Evolutionary conservation across 2,797 vertebrate genomes (phyloP), one percentile per base, ranked within the genome.

Genomic region (Acrossocheilus fasciatus): DNA sequence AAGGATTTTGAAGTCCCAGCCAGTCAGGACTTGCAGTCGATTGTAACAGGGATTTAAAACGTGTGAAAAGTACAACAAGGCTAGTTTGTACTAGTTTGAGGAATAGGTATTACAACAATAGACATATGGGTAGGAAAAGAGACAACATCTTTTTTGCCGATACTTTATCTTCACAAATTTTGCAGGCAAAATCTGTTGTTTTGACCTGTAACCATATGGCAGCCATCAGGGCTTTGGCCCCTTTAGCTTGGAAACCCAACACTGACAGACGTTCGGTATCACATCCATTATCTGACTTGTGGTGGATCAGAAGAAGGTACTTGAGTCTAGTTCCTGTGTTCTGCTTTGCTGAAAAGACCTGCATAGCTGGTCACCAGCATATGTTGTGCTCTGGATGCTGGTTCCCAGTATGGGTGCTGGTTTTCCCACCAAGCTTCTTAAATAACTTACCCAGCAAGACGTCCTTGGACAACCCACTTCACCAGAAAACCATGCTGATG

Each of bases 131-230:
- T 4, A 64, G 86, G 50, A 45, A 66, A 74, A 82, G 57, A 20
- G 73, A 84, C 83, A 83, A 54, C 57, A 68, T 69, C 47, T 50
- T 70, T 87, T 82, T 81, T 69, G 52, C 23, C 23, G 88, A 91
- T 86, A 92, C 91, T 89, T 89, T 88, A 93, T 93, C 91, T 90
- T 82, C 59, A 72, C 75, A 82, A 80, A 87, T 62, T 75, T 81
- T 66, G 57, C 89, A 88, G 84, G 72, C 36, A 84, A 90, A 92
- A 92, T 91, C 91, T 91, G 88, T 89, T 92, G 91, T 89, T 93
- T 92, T 93, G 91, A 93, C 92, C 90, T 91, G 87, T 85, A 91
- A 93, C 91, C 94, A 95, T 93, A 92, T 95, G 93, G 93, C 90
- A 92, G 88, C 84, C 92, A 94, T 94, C 92, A 92, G 88, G 41